phyloP scores from a whole-genome alignment of 2,113 vertebrate genomes.

The Chlorodrepanis virens region DNA sequence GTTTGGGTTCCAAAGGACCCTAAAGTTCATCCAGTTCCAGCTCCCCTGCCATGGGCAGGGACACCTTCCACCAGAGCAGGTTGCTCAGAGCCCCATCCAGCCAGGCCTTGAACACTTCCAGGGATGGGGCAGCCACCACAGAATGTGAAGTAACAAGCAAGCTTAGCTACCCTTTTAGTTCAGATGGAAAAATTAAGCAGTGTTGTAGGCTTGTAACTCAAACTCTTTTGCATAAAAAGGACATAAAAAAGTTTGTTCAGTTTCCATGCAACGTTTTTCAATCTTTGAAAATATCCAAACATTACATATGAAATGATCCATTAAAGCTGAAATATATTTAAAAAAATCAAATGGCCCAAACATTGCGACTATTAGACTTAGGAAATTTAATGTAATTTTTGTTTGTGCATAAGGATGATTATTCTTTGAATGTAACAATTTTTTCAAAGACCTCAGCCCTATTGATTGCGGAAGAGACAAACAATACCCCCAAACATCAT shows the following conservation, averaged over 20 bases:
- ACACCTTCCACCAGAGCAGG: background rate
- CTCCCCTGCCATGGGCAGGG: background rate
- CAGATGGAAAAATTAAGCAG: background rate
- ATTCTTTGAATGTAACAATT: background rate
- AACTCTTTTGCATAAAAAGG: background rate
- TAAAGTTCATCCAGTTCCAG: background rate
- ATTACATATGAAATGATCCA: background rate
- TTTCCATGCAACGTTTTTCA: background rate
- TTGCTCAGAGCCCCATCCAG: background rate
- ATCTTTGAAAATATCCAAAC: background rate
- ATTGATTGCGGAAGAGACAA: background rate
- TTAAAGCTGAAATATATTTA: background rate
- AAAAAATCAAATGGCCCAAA: background rate
- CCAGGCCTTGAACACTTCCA: background rate
- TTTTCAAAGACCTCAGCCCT: background rate
- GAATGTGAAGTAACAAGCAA: background rate
- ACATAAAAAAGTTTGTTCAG: background rate
- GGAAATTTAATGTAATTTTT: background rate
- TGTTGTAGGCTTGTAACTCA: background rate
- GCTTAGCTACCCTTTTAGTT: background rate
- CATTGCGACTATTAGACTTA: background rate
- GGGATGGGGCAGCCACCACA: background rate
- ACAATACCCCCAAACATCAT: background rate
- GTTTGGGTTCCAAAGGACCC: background rate
- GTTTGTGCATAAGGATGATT: background rate